Evolutionary conservation across 2,888 invertebrate genomes (phyloP).

Genomic region (Prosopocoilus inquinatus): DNA sequence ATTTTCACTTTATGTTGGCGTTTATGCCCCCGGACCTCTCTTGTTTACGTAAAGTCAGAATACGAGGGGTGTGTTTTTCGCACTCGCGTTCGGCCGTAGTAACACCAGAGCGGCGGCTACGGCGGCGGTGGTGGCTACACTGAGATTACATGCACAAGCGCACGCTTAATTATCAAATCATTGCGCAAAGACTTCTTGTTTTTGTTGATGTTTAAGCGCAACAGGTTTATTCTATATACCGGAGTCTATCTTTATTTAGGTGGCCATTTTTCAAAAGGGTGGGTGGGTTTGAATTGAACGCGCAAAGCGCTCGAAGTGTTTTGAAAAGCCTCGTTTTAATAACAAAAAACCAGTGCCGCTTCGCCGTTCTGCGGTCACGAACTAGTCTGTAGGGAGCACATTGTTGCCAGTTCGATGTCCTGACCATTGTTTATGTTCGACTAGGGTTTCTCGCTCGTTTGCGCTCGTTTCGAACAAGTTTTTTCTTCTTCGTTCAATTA

Average conservation of each 20-base stretch:
- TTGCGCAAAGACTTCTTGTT: constrained; percentile 9
- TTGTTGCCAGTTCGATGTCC: constrained; percentile 28
- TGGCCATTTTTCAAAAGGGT: constrained; percentile 57
- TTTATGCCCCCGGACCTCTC: background rate
- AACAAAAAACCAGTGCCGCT: constrained; percentile 17
- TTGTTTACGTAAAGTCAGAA: background rate
- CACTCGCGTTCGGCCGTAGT: background rate
- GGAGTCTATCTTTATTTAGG: constrained; percentile 56
- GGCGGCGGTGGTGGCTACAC: too few species aligned
- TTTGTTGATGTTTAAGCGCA: constrained; percentile 44
- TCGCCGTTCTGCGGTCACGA: constrained; percentile 8
- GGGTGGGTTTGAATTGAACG: constrained; percentile 35
- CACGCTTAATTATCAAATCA: constrained; percentile 1
- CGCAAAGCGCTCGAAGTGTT: constrained; percentile 14
- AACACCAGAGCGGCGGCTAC: background rate
- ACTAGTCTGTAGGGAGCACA: constrained; percentile 24
- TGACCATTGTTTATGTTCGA: constrained; percentile 25
- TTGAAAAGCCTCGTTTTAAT: background rate
- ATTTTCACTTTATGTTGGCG: constrained; percentile 20
- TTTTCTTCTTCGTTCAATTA: background rate
- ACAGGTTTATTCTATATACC: constrained; percentile 63
- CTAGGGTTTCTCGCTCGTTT: constrained; percentile 5
- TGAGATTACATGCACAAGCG: too few species aligned
- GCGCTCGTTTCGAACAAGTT: constrained; percentile 5
- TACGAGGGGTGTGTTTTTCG: background rate